These are phyloP conservation scores for Prochilodus magdalenae DNA, from an alignment of 2,113 vertebrate species.

Conservation along the genomic window DNA sequence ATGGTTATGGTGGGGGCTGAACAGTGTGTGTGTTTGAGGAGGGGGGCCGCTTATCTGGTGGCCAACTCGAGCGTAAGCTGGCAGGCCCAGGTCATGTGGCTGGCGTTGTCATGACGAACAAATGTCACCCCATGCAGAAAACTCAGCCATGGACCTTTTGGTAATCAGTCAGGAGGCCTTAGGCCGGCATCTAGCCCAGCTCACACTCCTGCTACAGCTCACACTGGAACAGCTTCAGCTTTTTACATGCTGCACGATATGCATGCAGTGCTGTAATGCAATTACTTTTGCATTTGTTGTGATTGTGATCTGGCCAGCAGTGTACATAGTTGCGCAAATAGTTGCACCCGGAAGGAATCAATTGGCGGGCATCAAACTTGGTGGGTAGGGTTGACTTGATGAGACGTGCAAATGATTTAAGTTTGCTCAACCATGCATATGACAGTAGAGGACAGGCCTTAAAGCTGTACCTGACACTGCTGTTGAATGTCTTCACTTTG, in stretches of 20 bases:
- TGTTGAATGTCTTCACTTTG: too few species aligned
- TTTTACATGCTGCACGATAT: background rate
- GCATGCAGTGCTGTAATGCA: too few species aligned
- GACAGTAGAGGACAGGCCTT: too few species aligned
- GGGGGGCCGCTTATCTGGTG: constrained; percentile 41
- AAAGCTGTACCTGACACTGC: too few species aligned
- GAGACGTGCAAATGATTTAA: too few species aligned
- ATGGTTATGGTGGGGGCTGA: constrained; percentile 24
- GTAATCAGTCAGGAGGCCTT: background rate
- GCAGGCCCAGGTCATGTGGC: constrained; percentile 60
- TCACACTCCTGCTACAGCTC: background rate
- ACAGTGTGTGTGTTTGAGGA: constrained; percentile 16
- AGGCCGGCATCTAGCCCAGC: background rate
- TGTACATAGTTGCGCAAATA: too few species aligned
- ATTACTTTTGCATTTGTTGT: too few species aligned
- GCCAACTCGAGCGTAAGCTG: constrained; percentile 54
- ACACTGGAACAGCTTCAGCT: background rate
- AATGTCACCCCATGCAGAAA: constrained; percentile 46
- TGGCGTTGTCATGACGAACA: constrained; percentile 58
- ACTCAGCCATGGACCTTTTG: constrained; percentile 24
- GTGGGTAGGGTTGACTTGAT: too few species aligned
- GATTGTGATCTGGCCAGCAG: too few species aligned
- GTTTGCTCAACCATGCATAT: too few species aligned
- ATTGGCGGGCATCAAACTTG: too few species aligned
- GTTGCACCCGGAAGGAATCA: too few species aligned